A percentile compares a stretch with the other conserved stretches of the same genome.
Conservation (phyloP, 1,140 invertebrate species). For the Paramacrobiotus metropolitanus region DNA sequence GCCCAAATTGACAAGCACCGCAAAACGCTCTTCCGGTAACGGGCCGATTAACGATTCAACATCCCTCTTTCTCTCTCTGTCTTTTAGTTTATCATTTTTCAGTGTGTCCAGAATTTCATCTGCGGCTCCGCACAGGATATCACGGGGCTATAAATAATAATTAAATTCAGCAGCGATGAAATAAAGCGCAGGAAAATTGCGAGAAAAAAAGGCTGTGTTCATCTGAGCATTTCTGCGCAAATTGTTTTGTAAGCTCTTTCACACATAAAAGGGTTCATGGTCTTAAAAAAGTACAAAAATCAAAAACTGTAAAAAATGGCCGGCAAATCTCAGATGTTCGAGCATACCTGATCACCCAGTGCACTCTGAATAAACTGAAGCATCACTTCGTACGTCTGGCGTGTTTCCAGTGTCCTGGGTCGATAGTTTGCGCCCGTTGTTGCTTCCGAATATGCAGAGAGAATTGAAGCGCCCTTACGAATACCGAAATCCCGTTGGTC, state of each 20-base stretch:
- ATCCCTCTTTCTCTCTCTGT: constrained; percentile 77
- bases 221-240: too few relatives aligned
- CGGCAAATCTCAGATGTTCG: constrained; percentile 6
- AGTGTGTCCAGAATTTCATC: constrained; percentile 86
- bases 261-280: too few relatives aligned
- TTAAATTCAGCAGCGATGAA: not conserved
- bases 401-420: constrained; percentile 88
- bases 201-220: too few relatives aligned
- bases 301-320: too few relatives aligned
- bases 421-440: constrained; percentile 79
- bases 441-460: constrained; percentile 70
- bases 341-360: constrained; percentile 73
- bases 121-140: constrained; percentile 86
- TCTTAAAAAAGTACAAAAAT: too few relatives aligned
- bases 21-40: constrained; percentile 80
- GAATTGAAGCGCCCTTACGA: constrained; percentile 56
- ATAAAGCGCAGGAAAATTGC: too few relatives aligned
- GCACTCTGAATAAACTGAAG: constrained; percentile 88
- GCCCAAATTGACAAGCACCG: constrained; percentile 74
- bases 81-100: constrained; percentile 82
- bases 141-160: constrained; percentile 38
- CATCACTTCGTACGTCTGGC: constrained; percentile 85
- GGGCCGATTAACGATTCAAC: constrained; percentile 61
- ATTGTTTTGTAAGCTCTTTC: too few relatives aligned
- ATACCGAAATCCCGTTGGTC: constrained; percentile 67